Percentiles rank a stretch among this genome's conserved stretches.
phyloP scores from a whole-genome alignment of 2,888 invertebrate species.

The Sminthurides aquaticus region DNA sequence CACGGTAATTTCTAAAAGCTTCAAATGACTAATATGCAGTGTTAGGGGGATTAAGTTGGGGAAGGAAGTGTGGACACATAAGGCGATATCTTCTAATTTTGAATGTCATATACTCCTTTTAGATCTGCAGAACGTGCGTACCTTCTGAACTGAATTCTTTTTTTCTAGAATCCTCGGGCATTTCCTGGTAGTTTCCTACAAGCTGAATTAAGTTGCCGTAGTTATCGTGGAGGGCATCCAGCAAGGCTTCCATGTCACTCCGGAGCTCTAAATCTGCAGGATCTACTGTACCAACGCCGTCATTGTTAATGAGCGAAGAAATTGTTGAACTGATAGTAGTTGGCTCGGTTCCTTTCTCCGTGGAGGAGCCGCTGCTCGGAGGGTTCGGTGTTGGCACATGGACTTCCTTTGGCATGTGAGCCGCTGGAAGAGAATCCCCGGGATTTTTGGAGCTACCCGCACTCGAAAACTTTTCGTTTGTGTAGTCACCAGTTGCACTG shows the following conservation, averaged over 20 bases:
- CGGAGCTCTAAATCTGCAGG: slow-evolving; percentile 27
- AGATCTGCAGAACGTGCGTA: too few relatives aligned
- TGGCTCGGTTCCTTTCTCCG: slow-evolving; percentile 16
- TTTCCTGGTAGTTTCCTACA: slow-evolving; percentile 36
- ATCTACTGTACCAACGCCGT: slow-evolving; percentile 15
- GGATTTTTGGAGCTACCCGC: not conserved
- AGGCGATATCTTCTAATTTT: too few relatives aligned
- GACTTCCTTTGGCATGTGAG: not conserved
- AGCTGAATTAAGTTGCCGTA: slow-evolving; percentile 35
- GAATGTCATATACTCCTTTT: too few relatives aligned
- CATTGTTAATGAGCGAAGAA: slow-evolving; percentile 12
- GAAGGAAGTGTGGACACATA: too few relatives aligned
- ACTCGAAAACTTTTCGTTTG: not conserved
- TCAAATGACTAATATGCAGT: not conserved
- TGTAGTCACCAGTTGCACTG: not conserved
- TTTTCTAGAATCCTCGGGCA: slow-evolving; percentile 26
- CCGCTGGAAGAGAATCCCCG: slow-evolving; percentile 2
- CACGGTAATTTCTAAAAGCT: not conserved
- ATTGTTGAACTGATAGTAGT: slow-evolving; percentile 20
- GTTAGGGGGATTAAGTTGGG: too few relatives aligned
- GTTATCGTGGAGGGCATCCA: slow-evolving; percentile 33
- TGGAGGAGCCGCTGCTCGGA: slow-evolving; percentile 10
- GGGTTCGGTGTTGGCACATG: slow-evolving; percentile 14
- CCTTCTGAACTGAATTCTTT: slow-evolving; percentile 28
- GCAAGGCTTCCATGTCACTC: slow-evolving; percentile 35